Base-by-base conservation (phyloP, 2,797 vertebrate species). In the Silurus aristotelis region DNA sequence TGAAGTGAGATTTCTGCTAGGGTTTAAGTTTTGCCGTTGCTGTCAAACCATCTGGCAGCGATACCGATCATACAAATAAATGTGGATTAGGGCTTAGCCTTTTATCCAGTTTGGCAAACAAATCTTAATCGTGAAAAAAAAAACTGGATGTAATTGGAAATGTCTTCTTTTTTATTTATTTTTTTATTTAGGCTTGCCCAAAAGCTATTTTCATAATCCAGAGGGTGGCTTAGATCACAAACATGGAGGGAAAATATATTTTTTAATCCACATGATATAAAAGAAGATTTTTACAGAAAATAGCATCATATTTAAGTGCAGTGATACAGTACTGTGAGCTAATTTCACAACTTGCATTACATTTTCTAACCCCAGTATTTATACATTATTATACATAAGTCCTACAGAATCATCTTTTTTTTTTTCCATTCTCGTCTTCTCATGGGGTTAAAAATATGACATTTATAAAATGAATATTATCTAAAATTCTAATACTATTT, bases 1-100 rank as follows among this genome's bases (percentile, higher is more conserved):
- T 60, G 60, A 84, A 80, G 67, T 83, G 83, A 85, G 79, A 76
- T 84, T 72, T 87, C 85, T 25, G 38, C 72, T 58, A 84, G 87
- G 70, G 79, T 80, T 84, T 83, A 80, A 80, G 76, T 84, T 70
- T 84, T 87, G 83, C 84, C 80, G 76, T 82, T 80, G 78, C 63
- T 71, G 68, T 71, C 68, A 71, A 89, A 84, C 84, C 75, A 89
- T 89, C 88, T 87, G 88, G 86, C 52, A 38, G 67, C 61, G 48
- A 85, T 79, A 83, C 77, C 66, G 73, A 85, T 73, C 79, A 89
- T 85, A 84, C 86, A 87, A 86, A 89, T 85, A 86, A 89, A 89
- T 73, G 56, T 77, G 80, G 84, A 82, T 83, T 84, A 85, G 78
- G 61, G 73, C 82, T 89, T 87, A 86, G 86, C 72, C 83, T 71